phyloP scores from a whole-genome alignment of 2,797 vertebrate species.

The Ctenosaura bakeri region DNA sequence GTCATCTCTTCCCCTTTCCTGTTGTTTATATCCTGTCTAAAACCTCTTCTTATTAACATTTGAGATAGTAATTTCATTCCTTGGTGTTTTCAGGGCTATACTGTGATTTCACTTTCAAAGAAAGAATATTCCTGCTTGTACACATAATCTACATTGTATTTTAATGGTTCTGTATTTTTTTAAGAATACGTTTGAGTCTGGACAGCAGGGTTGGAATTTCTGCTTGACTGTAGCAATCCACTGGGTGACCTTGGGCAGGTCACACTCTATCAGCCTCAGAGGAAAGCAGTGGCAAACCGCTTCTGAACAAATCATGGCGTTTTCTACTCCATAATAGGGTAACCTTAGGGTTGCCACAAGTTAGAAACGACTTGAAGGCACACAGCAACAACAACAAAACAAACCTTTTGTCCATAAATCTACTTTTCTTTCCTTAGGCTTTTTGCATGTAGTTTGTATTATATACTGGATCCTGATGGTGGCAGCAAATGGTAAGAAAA shows the following conservation, averaged over 20 bases:
- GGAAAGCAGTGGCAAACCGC: too few relatives aligned
- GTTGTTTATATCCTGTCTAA: background rate
- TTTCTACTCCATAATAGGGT: too few relatives aligned
- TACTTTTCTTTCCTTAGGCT: background rate
- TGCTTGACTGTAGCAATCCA: too few relatives aligned
- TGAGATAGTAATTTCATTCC: background rate
- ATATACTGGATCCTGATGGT: constrained; percentile 62
- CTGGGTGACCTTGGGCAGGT: too few relatives aligned
- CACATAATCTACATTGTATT: background rate
- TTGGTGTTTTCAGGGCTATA: background rate
- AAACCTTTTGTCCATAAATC: background rate
- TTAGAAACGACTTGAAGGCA: too few relatives aligned
- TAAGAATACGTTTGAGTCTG: too few relatives aligned
- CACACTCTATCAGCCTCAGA: too few relatives aligned
- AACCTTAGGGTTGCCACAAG: too few relatives aligned
- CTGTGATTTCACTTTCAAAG: background rate
- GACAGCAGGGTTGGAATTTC: too few relatives aligned
- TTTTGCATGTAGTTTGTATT: constrained; percentile 41
- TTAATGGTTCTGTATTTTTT: background rate
- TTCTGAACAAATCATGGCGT: too few relatives aligned
- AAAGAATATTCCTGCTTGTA: background rate
- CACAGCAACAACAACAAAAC: too few relatives aligned
- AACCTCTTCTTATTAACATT: background rate
- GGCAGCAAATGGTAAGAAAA: constrained; percentile 68
- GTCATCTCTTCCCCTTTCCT: background rate